Conservation (phyloP, 1,140 invertebrate genomes). For the Ephestia elutella region DNA sequence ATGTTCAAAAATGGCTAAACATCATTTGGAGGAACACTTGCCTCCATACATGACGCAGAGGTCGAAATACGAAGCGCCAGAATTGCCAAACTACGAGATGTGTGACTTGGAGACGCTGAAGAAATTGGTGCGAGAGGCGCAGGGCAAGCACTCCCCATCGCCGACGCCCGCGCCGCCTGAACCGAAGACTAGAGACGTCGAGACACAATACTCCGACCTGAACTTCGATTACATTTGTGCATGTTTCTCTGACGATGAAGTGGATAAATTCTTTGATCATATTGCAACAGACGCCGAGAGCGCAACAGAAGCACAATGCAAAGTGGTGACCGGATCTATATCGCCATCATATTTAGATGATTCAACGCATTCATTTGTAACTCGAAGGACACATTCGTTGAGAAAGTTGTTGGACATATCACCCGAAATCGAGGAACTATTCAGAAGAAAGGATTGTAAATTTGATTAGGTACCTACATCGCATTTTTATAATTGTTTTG, state of each 20-base stretch:
- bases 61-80: constrained; percentile 38
- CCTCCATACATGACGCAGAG: constrained; percentile 57
- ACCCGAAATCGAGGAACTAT: constrained; percentile 25
- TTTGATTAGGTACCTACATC: not conserved
- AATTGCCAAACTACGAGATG: constrained; percentile 45
- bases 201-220: constrained; percentile 46
- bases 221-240: constrained; percentile 46
- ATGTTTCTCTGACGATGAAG: constrained; percentile 27
- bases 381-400: constrained; percentile 23
- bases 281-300: not conserved
- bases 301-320: constrained; percentile 19
- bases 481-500: too few species aligned
- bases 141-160: constrained; percentile 18
- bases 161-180: constrained; percentile 14
- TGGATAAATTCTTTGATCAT: not conserved
- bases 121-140: constrained; percentile 36
- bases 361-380: constrained; percentile 15
- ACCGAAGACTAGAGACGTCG: constrained; percentile 35
- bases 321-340: constrained; percentile 31
- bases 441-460: constrained; percentile 20
- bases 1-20: constrained; percentile 46
- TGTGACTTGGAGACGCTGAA: constrained; percentile 43
- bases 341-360: constrained; percentile 25
- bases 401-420: constrained; percentile 20
- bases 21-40: constrained; percentile 48